These are phyloP conservation scores for Pseudorasbora parva DNA, from an alignment of 2,113 vertebrate genomes.

Conservation along the genomic window DNA sequence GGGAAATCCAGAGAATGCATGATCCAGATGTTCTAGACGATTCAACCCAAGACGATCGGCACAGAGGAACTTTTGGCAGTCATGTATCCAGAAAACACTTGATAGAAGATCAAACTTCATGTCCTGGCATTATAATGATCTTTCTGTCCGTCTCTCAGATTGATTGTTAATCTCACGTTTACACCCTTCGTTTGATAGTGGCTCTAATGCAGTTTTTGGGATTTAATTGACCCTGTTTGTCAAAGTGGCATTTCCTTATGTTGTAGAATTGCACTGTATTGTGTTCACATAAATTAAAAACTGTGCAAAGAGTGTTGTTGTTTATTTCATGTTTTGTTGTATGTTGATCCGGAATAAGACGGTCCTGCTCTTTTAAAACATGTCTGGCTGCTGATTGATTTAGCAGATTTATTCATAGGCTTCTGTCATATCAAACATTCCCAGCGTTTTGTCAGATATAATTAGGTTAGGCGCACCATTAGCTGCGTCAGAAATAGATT, in stretches of 20 bases:
- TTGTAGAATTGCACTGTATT: not conserved
- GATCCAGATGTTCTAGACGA: conserved; percentile 97
- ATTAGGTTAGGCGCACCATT: conserved; percentile 21
- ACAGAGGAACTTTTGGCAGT: not conserved
- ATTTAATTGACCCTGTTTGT: not conserved
- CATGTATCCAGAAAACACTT: not conserved
- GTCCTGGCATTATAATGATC: not conserved
- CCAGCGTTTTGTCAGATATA: conserved; percentile 36
- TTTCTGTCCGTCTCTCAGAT: not conserved
- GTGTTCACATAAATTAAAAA: not conserved
- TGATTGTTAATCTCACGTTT: not conserved
- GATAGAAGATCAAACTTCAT: not conserved
- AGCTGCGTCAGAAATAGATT: conserved; percentile 45
- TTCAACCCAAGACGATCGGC: not conserved
- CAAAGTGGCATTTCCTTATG: not conserved
- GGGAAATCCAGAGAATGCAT: conserved; percentile 98
- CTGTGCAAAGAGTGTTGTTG: not conserved
- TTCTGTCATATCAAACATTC: conserved; percentile 12
- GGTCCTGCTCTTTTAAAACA: not conserved
- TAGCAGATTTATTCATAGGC: not conserved
- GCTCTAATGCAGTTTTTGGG: not conserved
- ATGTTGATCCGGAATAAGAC: not conserved
- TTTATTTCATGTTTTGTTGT: not conserved
- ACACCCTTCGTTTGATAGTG: not conserved
- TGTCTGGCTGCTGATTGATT: not conserved